phyloP scores from a whole-genome alignment of 2,888 invertebrate genomes.

The Zaprionus lineosus region DNA sequence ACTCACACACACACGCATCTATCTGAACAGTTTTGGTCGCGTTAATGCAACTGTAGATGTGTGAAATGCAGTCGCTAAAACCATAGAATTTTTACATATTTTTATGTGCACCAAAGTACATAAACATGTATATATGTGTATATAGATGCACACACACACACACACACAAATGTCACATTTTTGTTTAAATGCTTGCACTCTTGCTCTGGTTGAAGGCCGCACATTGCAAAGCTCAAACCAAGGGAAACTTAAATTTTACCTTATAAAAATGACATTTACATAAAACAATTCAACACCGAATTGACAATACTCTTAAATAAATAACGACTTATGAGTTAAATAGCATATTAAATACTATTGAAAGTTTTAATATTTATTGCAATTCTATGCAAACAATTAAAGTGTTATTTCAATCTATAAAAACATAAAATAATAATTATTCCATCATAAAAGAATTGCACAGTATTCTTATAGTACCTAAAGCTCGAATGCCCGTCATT shows the following conservation, averaged over 20 bases:
- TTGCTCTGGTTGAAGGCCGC: slow-evolving; percentile 37
- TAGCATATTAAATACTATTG: not conserved
- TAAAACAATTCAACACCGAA: no score
- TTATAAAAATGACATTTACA: not conserved
- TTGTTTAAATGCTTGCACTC: slow-evolving; percentile 8
- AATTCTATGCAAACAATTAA: no score
- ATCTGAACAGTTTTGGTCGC: no score
- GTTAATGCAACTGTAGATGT: slow-evolving; percentile 6
- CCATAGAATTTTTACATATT: no score
- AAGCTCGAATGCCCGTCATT: no score
- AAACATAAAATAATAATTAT: no score
- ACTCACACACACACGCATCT: not conserved
- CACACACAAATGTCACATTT: not conserved
- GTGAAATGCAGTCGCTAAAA: slow-evolving; percentile 24
- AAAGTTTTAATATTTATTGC: no score
- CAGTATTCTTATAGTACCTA: no score
- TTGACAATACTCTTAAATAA: not conserved
- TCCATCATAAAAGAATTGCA: no score
- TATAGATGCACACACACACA: not conserved
- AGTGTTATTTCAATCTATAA: no score
- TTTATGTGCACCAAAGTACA: no score
- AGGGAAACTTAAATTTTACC: slow-evolving; percentile 1
- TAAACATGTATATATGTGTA: not conserved
- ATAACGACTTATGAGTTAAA: not conserved
- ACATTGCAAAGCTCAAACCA: slow-evolving; percentile 18